Conservation (phyloP, 2,888 invertebrate species). For the Meandrusa payeni region DNA sequence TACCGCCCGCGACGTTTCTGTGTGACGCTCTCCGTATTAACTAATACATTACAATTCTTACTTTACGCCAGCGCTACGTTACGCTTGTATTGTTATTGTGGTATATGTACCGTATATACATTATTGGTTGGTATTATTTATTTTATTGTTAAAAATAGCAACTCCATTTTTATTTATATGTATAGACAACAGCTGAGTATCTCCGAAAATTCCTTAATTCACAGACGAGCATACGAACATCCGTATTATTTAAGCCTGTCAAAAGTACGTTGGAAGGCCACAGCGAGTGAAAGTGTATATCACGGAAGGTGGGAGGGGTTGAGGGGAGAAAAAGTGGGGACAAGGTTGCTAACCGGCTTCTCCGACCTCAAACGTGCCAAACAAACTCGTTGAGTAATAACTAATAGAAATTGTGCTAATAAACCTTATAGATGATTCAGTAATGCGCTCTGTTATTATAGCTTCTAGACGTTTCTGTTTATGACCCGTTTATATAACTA, state of each 20-base stretch:
- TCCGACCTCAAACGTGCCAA: slow-evolving; percentile 63
- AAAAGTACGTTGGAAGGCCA: slow-evolving; percentile 49
- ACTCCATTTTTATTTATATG: too few relatives aligned
- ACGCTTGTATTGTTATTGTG: not conserved
- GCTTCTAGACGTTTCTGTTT: slow-evolving; percentile 9
- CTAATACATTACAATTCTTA: too few relatives aligned
- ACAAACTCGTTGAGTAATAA: slow-evolving; percentile 71
- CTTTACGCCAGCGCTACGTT: too few relatives aligned
- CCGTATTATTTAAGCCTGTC: slow-evolving; percentile 44
- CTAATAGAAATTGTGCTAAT: slow-evolving; percentile 67
- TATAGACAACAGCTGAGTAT: slow-evolving; percentile 14
- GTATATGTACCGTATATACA: not conserved
- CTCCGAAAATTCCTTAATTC: slow-evolving; percentile 25
- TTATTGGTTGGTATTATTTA: not conserved
- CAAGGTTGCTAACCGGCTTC: slow-evolving; percentile 74
- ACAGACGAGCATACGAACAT: slow-evolving; percentile 22
- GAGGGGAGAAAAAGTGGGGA: slow-evolving; percentile 36
- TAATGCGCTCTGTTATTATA: slow-evolving; percentile 39
- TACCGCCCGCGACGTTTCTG: too few relatives aligned
- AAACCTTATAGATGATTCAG: slow-evolving; percentile 51
- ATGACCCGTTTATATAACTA: slow-evolving; percentile 11
- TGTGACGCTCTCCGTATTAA: too few relatives aligned
- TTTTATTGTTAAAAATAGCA: too few relatives aligned
- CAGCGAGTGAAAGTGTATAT: slow-evolving; percentile 65
- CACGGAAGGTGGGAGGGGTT: slow-evolving; percentile 38